Evolutionary conservation across 2,113 vertebrate genomes (phyloP).

Genomic region (Brachypodius melanocephalos): DNA sequence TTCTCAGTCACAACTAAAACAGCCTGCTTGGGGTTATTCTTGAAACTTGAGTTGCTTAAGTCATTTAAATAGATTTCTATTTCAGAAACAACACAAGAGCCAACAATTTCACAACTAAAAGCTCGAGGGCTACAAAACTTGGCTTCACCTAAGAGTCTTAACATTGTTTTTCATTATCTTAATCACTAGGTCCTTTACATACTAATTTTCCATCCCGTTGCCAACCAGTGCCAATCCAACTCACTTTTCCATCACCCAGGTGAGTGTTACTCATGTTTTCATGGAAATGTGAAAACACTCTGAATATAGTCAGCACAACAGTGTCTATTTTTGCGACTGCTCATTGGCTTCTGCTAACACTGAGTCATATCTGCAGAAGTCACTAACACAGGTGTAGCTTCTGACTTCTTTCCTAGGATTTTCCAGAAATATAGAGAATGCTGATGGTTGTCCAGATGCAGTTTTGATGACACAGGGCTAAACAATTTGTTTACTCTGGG

Average conservation of each 20-base stretch:
- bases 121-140: constrained; percentile 62
- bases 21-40: constrained; percentile 26
- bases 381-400: neutral
- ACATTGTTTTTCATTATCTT: constrained; percentile 66
- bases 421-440: neutral
- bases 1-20: constrained; percentile 7
- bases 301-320: neutral
- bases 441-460: neutral
- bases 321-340: neutral
- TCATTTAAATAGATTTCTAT: constrained; percentile 59
- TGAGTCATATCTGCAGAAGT: neutral
- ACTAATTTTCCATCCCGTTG: constrained; percentile 54
- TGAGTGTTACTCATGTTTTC: constrained; percentile 62
- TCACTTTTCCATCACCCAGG: constrained; percentile 18
- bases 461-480: constrained; percentile 36
- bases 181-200: constrained; percentile 58
- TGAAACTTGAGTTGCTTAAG: constrained; percentile 51
- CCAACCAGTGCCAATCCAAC: constrained; percentile 37
- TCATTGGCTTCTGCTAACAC: neutral
- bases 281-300: neutral
- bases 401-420: neutral
- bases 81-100: constrained; percentile 57
- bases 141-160: constrained; percentile 44
- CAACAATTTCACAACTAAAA: constrained; percentile 63
- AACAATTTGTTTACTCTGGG: constrained; percentile 28